phyloP scores from a whole-genome alignment of 1,140 invertebrate genomes.

The Anoplophora glabripennis region DNA sequence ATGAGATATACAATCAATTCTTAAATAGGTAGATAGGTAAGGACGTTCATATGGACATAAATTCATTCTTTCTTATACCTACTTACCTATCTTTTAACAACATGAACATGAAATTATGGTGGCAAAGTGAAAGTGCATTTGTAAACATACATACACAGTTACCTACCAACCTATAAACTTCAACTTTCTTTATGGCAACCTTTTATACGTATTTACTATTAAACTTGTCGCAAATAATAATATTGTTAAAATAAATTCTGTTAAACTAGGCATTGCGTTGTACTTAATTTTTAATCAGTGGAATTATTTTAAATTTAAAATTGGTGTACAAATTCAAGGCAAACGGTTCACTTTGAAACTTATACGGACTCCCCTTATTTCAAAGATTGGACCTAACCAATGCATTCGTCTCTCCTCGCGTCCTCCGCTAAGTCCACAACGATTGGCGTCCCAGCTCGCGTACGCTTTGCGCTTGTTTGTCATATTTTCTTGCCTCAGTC shows the following conservation, averaged over 20 bases:
- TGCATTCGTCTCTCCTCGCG: not conserved
- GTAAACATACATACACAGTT: not conserved
- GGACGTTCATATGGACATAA: no score
- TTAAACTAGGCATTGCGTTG: not conserved
- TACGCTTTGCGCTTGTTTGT: slow-evolving; percentile 1
- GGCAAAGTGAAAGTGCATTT: not conserved
- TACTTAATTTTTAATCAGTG: not conserved
- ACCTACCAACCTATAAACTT: not conserved
- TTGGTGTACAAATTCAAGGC: slow-evolving; percentile 9
- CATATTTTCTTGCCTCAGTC: slow-evolving; percentile 11
- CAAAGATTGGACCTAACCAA: slow-evolving; percentile 15
- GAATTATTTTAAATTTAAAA: slow-evolving; percentile 9
- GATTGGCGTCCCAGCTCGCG: not conserved
- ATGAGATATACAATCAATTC: no score
- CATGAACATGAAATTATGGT: not conserved
- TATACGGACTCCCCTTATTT: slow-evolving; percentile 26
- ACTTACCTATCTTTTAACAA: no score
- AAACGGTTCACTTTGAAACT: slow-evolving; percentile 15
- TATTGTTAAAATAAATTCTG: no score
- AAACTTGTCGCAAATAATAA: no score
- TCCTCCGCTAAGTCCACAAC: not conserved
- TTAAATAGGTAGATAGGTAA: no score
- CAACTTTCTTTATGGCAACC: slow-evolving; percentile 1
- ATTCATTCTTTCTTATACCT: no score
- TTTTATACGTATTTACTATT: not conserved